Conservation (phyloP, 2,113 vertebrate species). For the Sakesphorus luctuosus region DNA sequence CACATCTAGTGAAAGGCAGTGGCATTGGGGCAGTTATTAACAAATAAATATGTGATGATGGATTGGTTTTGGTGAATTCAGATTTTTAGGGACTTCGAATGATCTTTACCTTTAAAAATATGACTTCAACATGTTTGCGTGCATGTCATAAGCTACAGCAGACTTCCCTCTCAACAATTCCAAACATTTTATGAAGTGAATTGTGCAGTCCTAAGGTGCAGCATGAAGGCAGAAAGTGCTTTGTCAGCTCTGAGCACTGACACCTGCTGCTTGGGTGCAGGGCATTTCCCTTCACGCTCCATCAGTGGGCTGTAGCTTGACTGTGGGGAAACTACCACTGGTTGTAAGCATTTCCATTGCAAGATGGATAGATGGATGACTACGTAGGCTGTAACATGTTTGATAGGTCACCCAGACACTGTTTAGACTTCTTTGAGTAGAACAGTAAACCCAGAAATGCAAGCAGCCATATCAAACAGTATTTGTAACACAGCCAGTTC, state of each 20-base stretch:
- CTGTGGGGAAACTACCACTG: neutral
- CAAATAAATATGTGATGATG: rapidly evolving
- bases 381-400: neutral
- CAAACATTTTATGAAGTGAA: neutral
- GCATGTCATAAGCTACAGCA: neutral
- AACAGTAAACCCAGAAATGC: neutral
- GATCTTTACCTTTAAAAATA: neutral
- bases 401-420: neutral
- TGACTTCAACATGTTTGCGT: rapidly evolving
- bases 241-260: neutral
- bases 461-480: neutral
- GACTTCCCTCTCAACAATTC: neutral
- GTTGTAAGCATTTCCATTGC: neutral
- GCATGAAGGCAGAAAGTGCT: rapidly evolving
- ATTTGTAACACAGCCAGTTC: neutral
- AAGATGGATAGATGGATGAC: neutral
- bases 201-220: rapidly evolving
- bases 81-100: neutral
- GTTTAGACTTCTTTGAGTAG: neutral
- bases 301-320: neutral
- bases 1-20: neutral
- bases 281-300: neutral
- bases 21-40: neutral
- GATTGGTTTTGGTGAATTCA: neutral
- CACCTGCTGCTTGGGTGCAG: neutral